Percentiles rank a stretch among this genome's conserved stretches.
phyloP scores from a whole-genome alignment of 30 jellyfish, hydroid and myxozoan genomes.

The Hydractinia symbiolongicarpus region DNA sequence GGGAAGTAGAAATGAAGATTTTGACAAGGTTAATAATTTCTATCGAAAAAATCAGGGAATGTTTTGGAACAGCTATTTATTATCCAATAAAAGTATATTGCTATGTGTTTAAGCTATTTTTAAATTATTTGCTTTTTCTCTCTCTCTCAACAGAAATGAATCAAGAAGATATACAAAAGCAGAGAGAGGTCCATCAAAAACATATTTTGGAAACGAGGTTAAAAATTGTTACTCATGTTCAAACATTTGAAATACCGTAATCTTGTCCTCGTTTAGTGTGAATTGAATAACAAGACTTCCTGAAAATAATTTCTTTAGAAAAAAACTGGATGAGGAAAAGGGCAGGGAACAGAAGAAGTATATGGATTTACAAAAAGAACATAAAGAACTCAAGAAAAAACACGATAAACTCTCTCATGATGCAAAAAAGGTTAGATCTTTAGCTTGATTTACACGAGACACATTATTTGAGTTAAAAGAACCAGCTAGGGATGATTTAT shows the following conservation, averaged over 20 bases:
- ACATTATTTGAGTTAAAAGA: no score
- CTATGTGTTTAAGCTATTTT: no score
- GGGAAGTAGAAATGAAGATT: no score
- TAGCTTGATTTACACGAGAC: neutral
- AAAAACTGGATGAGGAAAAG: constrained; percentile 39
- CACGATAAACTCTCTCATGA: constrained; percentile 35
- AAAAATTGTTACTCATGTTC: neutral
- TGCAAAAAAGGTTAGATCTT: constrained; percentile 42
- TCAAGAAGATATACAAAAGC: constrained; percentile 65
- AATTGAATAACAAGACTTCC: no score
- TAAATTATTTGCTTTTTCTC: no score
- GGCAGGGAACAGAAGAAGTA: constrained; percentile 37
- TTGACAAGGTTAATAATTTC: no score
- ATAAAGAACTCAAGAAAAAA: constrained; percentile 47
- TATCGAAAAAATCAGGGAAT: no score
- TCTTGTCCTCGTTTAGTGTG: no score
- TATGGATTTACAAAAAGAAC: constrained; percentile 47
- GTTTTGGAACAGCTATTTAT: no score
- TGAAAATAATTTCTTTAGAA: neutral
- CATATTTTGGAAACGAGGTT: constrained; percentile 47
- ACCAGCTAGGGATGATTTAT: no score
- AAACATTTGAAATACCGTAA: no score
- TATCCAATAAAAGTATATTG: no score
- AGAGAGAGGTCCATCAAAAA: constrained; percentile 57
- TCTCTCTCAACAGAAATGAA: constrained; percentile 22